A percentile compares a stretch with the other conserved stretches of the same genome.
Conservation (phyloP, 2,113 vertebrate species). For the Heloderma charlesbogerti region DNA sequence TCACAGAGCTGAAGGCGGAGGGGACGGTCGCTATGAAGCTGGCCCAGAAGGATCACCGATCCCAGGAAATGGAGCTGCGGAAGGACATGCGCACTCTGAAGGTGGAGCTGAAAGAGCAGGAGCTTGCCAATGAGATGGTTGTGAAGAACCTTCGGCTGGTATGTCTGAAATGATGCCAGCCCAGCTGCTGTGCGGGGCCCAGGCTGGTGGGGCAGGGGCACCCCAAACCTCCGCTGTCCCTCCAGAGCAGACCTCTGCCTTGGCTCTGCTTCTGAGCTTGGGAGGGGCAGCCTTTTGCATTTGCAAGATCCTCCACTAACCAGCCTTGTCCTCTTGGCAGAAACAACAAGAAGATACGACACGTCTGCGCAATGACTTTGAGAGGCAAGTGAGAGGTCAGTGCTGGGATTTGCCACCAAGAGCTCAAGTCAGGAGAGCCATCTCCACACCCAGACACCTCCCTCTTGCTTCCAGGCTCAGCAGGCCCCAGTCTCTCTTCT, state of each 20-base stretch:
- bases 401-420: neutral
- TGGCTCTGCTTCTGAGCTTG: no score
- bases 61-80: slow-evolving; percentile 77
- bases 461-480: neutral
- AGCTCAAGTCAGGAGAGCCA: no score
- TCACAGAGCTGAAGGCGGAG: slow-evolving; percentile 84
- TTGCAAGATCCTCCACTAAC: slow-evolving; percentile 2
- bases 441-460: no score
- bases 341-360: slow-evolving; percentile 85
- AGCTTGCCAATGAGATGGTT: slow-evolving; percentile 79
- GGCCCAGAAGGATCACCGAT: slow-evolving; percentile 82
- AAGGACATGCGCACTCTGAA: slow-evolving; percentile 75
- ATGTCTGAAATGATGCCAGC: slow-evolving; percentile 5
- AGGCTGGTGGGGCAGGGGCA: neutral
- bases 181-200: neutral
- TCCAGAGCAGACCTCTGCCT: no score
- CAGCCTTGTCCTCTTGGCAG: slow-evolving; percentile 65
- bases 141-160: slow-evolving; percentile 86
- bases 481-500: neutral
- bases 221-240: no score
- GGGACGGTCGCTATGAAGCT: slow-evolving; percentile 71
- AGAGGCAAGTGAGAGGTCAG: slow-evolving; percentile 87
- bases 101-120: slow-evolving; percentile 82
- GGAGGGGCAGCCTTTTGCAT: neutral
- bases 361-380: slow-evolving; percentile 74